phyloP scores from a whole-genome alignment of 2,888 invertebrate species.

The Laspeyria flexula region DNA sequence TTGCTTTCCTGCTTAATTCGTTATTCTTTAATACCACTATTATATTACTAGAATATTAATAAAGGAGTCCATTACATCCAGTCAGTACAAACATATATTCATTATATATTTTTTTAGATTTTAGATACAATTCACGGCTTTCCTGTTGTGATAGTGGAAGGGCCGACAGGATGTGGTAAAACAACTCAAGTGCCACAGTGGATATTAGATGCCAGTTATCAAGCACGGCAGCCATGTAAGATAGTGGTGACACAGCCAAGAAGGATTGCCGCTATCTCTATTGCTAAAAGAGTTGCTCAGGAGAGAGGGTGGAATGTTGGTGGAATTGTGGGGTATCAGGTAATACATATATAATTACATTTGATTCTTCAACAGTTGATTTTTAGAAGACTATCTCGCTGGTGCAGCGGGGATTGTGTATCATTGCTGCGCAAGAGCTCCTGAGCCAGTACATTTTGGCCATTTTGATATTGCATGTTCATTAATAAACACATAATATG shows the following conservation, averaged over 20 bases:
- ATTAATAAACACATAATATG: too few species aligned
- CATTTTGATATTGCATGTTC: too few species aligned
- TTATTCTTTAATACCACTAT: too few species aligned
- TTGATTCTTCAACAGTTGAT: not conserved
- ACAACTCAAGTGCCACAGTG: slow-evolving; percentile 96
- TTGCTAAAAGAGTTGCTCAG: slow-evolving; percentile 93
- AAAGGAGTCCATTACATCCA: too few species aligned
- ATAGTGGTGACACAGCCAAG: slow-evolving; percentile 97
- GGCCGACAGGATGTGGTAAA: slow-evolving; percentile 98
- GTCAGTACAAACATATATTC: too few species aligned
- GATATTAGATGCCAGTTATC: slow-evolving; percentile 92
- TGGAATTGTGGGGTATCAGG: slow-evolving; percentile 95
- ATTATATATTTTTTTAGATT: slow-evolving; percentile 81
- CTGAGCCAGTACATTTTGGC: too few species aligned
- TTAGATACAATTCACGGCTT: slow-evolving; percentile 88
- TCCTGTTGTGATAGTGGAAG: slow-evolving; percentile 94
- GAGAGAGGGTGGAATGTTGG: slow-evolving; percentile 95
- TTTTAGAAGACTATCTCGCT: too few species aligned
- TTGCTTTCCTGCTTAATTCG: too few species aligned
- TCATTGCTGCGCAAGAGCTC: too few species aligned
- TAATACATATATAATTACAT: slow-evolving; percentile 52
- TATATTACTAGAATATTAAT: too few species aligned
- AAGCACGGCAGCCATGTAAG: slow-evolving; percentile 89
- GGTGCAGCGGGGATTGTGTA: too few species aligned
- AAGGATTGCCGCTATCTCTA: slow-evolving; percentile 96